A percentile compares a stretch with the other conserved stretches of the same genome.
phyloP scores from a whole-genome alignment of 2,888 invertebrate genomes.

The Idaea dimidiata region DNA sequence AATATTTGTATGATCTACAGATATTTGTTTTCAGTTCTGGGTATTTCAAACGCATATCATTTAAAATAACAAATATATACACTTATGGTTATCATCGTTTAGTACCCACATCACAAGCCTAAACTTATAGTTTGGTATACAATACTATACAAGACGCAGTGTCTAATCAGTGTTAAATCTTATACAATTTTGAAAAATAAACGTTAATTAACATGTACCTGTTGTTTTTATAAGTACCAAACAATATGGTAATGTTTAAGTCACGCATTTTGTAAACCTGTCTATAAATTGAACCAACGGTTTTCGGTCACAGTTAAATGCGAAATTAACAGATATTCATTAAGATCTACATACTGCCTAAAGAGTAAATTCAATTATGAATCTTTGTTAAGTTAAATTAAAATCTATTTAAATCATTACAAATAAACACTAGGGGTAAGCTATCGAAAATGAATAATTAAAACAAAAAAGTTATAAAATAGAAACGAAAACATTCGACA shows the following conservation, averaged over 20 bases:
- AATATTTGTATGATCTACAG: too few species aligned
- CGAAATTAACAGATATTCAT: not conserved
- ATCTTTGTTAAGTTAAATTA: not conserved
- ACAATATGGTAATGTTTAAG: slow-evolving; percentile 24
- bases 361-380: not conserved
- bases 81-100: too few species aligned
- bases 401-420: too few species aligned
- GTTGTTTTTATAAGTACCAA: not conserved
- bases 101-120: too few species aligned
- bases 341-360: too few species aligned
- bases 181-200: not conserved
- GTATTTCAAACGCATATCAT: too few species aligned
- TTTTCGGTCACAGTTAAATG: not conserved
- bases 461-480: not conserved
- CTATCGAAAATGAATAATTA: not conserved
- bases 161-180: not conserved
- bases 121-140: too few species aligned
- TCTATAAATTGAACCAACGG: not conserved
- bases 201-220: not conserved
- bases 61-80: too few species aligned
- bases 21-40: too few species aligned
- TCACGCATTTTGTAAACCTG: slow-evolving; percentile 27
- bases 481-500: not conserved
- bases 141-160: too few species aligned
- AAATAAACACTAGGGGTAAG: too few species aligned